Evolutionary conservation across 2,797 vertebrate species (phyloP), one percentile per base, ranked within the genome.

Genomic region (Periophthalmus magnuspinnatus): DNA sequence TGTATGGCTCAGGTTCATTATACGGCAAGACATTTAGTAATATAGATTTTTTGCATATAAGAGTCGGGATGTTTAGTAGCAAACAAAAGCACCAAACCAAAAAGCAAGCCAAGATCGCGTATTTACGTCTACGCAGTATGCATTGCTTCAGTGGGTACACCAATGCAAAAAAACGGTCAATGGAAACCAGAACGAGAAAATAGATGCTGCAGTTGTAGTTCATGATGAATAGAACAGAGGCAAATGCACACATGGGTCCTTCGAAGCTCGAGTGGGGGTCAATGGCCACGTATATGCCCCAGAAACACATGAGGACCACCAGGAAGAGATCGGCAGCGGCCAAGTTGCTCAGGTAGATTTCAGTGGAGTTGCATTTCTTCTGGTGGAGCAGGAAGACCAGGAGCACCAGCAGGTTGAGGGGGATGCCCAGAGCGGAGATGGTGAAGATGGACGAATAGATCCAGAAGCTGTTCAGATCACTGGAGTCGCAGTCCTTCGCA

Each of bases 321-420:
- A 96, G 90, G 14, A 95, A 28, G 4, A 96, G 84, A 28, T 96
- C 95, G 0, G 95, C 95, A 19, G 86, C 86, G 0, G 95, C 95
- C 67, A 96, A 66, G 79, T 95, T 95, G 55, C 86, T 86, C 41
- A 96, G 76, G 81, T 95, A 95, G 87, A 95, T 91, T 69, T 96
- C 94, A 0, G 95, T 81, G 64, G 79, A 85, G 0, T 84, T 94
- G 77, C 94, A 91, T 0, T 81, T 36, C 47, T 69, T 83, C 76
- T 93, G 93, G 22, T 94, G 88, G 28, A 95, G 24, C 5, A 80
- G 89, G 52, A 95, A 92, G 70, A 90, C 69, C 0, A 86, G 33
- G 68, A 97, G 76, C 66, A 95, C 93, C 5, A 93, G 86, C 0
- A 87, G 7, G 28, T 96, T 96, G 5, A 95, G 90, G 61, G 91